These are phyloP conservation scores for Lasioglossum calceatum DNA, from an alignment of 2,888 invertebrate genomes.

Conservation along the genomic window DNA sequence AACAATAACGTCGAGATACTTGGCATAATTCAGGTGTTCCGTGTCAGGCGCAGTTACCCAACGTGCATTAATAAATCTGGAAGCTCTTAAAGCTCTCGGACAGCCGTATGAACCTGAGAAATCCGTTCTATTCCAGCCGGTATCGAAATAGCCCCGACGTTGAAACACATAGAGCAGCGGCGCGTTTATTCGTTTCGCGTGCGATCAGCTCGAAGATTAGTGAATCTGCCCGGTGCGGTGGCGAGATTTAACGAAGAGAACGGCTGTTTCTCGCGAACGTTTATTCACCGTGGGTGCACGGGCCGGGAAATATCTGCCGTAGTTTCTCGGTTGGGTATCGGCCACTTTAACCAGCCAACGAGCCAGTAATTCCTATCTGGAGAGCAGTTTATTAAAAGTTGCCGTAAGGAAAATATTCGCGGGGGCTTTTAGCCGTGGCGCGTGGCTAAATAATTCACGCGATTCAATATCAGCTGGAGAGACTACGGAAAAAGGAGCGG, in stretches of 20 bases:
- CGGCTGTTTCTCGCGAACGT: background rate
- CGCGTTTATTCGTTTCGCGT: background rate
- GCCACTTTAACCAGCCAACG: background rate
- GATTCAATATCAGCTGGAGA: conserved; percentile 40
- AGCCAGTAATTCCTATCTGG: conserved; percentile 1
- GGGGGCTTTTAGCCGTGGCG: conserved; percentile 4
- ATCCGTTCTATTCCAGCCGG: background rate
- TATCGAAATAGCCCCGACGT: background rate
- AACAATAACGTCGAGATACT: too few relatives aligned
- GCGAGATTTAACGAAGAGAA: background rate
- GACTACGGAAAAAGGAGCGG: conserved; percentile 14
- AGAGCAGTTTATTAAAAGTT: conserved; percentile 42
- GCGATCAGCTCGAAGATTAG: background rate
- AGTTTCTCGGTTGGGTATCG: background rate
- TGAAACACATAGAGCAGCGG: background rate
- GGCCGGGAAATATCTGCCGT: background rate
- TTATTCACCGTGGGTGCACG: background rate
- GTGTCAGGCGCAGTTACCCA: too few relatives aligned
- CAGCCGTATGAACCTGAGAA: too few relatives aligned
- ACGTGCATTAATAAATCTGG: too few relatives aligned
- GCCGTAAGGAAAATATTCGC: conserved; percentile 21
- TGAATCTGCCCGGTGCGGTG: background rate
- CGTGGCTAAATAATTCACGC: conserved; percentile 33
- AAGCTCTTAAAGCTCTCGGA: too few relatives aligned
- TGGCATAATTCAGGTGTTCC: too few relatives aligned